These are phyloP conservation scores for Esox lucius DNA, from an alignment of 2,797 vertebrate species.

Conservation along the genomic window DNA sequence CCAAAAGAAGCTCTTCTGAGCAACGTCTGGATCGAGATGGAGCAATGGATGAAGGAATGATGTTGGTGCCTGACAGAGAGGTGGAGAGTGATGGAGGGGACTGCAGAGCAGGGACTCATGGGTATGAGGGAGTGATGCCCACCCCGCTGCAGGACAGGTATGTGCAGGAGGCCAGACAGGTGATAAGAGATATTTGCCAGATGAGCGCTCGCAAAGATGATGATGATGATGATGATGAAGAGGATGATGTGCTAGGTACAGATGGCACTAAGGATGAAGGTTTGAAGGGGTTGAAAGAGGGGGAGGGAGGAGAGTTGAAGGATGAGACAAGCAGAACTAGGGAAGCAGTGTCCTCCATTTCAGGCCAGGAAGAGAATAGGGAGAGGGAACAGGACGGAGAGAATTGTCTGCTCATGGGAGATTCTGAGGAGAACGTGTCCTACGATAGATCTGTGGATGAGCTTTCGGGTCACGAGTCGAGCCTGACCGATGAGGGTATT, in stretches of 20 bases:
- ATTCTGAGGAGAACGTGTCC: slow-evolving; percentile 74
- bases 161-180: slow-evolving; percentile 91
- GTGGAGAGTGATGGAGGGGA: slow-evolving; percentile 73
- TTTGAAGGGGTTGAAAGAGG: slow-evolving; percentile 37
- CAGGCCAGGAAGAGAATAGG: slow-evolving; percentile 50
- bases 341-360: slow-evolving; percentile 2
- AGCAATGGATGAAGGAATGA: slow-evolving; percentile 60
- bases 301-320: slow-evolving; percentile 20
- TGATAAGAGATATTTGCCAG: slow-evolving; percentile 93
- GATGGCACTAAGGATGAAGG: slow-evolving; percentile 64
- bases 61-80: slow-evolving; percentile 64
- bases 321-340: slow-evolving; percentile 41
- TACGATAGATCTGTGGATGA: slow-evolving; percentile 83
- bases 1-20: slow-evolving; percentile 90
- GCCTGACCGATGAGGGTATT: slow-evolving; percentile 94
- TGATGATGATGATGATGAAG: slow-evolving; percentile 74
- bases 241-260: slow-evolving; percentile 59
- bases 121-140: slow-evolving; percentile 71
- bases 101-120: slow-evolving; percentile 61
- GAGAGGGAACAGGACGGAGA: slow-evolving; percentile 55
- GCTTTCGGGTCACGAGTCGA: slow-evolving; percentile 90
- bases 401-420: slow-evolving; percentile 58
- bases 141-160: slow-evolving; percentile 86
- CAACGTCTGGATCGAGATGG: slow-evolving; percentile 76
- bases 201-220: slow-evolving; percentile 84